Evolutionary conservation across 2,113 vertebrate genomes (phyloP).

Genomic region (Paradisaea rubra): DNA sequence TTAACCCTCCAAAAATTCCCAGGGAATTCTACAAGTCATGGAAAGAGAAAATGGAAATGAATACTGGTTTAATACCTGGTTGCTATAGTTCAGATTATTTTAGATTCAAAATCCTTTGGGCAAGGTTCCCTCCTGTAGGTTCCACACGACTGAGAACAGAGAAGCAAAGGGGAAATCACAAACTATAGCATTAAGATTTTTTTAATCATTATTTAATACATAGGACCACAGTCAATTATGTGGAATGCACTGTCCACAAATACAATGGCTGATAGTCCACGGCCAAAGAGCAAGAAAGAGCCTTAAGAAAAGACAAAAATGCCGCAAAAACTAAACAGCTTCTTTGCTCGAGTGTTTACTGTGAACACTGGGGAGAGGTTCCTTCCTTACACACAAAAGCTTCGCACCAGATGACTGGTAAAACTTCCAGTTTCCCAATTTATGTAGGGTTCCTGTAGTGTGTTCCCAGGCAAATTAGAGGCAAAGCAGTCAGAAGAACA

Average conservation of each 20-base stretch:
- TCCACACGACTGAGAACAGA: neutral
- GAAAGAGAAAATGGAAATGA: neutral
- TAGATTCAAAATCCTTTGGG: neutral
- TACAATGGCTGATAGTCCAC: neutral
- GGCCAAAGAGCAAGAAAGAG: neutral
- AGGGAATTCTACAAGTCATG: neutral
- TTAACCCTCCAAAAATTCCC: neutral
- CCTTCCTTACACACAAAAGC: neutral
- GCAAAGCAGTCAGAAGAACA: neutral
- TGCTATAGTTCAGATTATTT: neutral
- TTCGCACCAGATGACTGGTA: neutral
- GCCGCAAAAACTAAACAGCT: neutral
- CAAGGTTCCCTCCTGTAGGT: neutral
- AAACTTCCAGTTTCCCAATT: neutral
- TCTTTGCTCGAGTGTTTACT: neutral
- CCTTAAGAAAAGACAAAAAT: neutral
- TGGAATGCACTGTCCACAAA: neutral
- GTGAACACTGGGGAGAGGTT: neutral
- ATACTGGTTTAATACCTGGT: neutral
- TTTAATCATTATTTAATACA: neutral
- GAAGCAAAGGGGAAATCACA: neutral
- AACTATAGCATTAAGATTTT: neutral
- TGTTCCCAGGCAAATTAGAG: neutral
- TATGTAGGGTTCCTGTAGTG: neutral
- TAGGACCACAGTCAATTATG: neutral